Evolutionary conservation across 2,797 vertebrate genomes (phyloP), one percentile per base, ranked within the genome.

Genomic region (Sparidentex hasta): DNA sequence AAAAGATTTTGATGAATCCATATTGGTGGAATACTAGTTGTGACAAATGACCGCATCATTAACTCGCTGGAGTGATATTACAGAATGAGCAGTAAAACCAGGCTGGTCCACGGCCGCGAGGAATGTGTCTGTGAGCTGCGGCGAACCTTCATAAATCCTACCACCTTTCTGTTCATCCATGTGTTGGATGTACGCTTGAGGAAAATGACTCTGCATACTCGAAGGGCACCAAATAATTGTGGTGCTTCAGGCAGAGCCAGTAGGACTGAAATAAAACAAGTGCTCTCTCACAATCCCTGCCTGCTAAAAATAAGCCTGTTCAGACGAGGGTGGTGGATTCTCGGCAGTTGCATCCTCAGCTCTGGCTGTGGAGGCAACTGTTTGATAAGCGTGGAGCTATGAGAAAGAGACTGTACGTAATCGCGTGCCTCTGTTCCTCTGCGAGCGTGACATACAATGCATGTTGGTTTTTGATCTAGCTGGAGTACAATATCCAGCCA

Each of bases 251-350:
- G 90, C 91, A 81, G 80, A 91, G 92, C 90, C 83, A 85, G 84
- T 80, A 89, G 88, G 87, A 91, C 92, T 87, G 89, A 93, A 95
- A 95, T 94, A 92, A 95, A 94, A 93, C 92, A 93, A 93, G 91
- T 90, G 90, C 90, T 93, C 92, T 90, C 88, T 93, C 92, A 91
- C 91, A 92, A 91, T 94, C 93, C 89, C 86, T 81, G 88, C 62
- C 71, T 84, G 93, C 92, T 95, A 94, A 95, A 94, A 94, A 95
- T 95, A 95, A 92, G 82, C 84, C 86, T 88, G 90, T 91, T 92
- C 90, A 92, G 87, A 92, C 63, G 87, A 90, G 91, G 90, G 90
- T 85, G 88, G 88, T 74, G 88, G 92, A 92, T 91, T 90, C 90
- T 92, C 89, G 81, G 81, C 88, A 33, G 33, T 33, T 89, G 86